Evolutionary conservation across 2,113 vertebrate genomes (phyloP).

Genomic region (Caranx melampygus): DNA sequence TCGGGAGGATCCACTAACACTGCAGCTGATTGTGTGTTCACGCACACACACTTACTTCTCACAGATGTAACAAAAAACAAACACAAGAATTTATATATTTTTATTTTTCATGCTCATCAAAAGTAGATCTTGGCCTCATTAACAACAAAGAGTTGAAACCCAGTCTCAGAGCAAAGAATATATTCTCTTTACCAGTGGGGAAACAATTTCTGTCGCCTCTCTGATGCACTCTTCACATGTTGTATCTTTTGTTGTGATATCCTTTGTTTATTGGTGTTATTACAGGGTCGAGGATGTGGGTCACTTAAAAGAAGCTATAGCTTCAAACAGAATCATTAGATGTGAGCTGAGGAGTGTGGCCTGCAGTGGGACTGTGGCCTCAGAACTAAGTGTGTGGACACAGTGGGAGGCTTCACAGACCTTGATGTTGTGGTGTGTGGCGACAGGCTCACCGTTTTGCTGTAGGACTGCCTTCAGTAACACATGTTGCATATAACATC

Average conservation of each 20-base stretch:
- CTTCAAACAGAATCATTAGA: background rate
- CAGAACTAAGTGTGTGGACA: conserved; percentile 1
- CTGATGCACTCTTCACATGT: background rate
- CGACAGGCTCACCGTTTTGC: background rate
- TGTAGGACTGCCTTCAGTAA: background rate
- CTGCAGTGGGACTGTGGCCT: conserved; percentile 11
- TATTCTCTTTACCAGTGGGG: background rate
- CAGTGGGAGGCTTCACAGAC: conserved; percentile 7
- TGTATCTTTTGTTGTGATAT: background rate
- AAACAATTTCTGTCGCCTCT: background rate
- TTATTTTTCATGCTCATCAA: background rate
- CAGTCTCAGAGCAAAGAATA: background rate
- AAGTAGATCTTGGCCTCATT: background rate
- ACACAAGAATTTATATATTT: background rate
- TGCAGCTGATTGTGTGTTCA: conserved; percentile 2
- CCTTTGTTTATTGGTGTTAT: background rate
- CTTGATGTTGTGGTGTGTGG: background rate
- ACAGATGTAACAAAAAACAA: background rate
- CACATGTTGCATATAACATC: background rate
- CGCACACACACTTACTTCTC: background rate
- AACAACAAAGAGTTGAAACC: background rate
- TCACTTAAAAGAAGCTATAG: background rate
- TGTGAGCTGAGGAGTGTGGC: background rate
- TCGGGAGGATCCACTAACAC: conserved; percentile 6
- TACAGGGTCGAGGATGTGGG: conserved; percentile 7